Base-by-base conservation (phyloP, 2,888 invertebrate genomes). In the Erpobdella octoculata region DNA sequence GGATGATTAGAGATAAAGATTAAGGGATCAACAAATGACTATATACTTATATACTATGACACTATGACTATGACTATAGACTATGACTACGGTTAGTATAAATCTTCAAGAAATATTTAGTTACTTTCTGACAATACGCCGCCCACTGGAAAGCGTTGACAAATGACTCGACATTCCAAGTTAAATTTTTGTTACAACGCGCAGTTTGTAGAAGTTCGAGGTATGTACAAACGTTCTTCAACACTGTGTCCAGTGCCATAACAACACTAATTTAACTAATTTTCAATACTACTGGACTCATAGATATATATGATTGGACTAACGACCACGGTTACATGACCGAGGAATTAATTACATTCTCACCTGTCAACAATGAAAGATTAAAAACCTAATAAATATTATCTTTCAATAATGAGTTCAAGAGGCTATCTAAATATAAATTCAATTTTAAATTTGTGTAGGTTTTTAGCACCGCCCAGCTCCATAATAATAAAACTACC, bases 141-240 rank as follows among this genome's bases (percentile, higher is more conserved):
- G 69, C 69, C 69, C 69, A 69, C 33, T 35, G 38, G 37, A 69
- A 69, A 21, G 69, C 69, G n/a, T 58, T 53, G 18, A 4, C 25
- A 36, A 58, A 69, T 2, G 69, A 58, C 6, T 58, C 35, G 38
- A 33, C 69, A 58, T 69, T 33, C 69, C 69, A 69, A 58, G 31
- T 33, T 18, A 69, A 35, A 33, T n/a, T 21, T 1, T 69, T n/a
- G 5, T 31, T 28, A 46, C 9, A 8, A 1, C 31, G 38, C 9
- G 48, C 69, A 5, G 48, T 53, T 35, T 58, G 53, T 25, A 69
- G 48, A 33, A 69, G 31, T 8, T 69, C 36, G 12, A 69, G 36
- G 35, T 35, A 69, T 25, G 69, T 41, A 53, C 35, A 58, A 69
- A 69, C 53, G 8, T 48, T 58, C 58, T 69, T 58, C 25, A 58